phyloP scores from a whole-genome alignment of 2,113 vertebrate species.

The Dromaius novaehollandiae region DNA sequence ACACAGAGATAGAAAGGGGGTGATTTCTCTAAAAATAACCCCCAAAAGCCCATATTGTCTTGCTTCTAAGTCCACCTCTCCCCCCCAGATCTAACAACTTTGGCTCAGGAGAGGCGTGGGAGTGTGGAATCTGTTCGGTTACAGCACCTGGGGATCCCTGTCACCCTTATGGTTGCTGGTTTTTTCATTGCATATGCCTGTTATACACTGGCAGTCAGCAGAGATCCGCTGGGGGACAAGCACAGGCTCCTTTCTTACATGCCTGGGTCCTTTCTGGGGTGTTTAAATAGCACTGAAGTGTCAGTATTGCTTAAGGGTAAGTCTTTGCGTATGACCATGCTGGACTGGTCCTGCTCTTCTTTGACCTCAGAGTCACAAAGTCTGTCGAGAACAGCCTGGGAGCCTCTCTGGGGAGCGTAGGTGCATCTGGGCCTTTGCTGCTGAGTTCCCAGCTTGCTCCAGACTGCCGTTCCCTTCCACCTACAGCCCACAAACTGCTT shows the following conservation, averaged over 20 bases:
- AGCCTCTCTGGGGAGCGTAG: background rate
- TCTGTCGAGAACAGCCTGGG: background rate
- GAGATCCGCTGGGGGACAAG: background rate
- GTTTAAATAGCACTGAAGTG: background rate
- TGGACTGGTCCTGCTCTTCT: background rate
- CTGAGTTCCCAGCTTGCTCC: background rate
- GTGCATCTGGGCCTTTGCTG: background rate
- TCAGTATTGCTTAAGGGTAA: background rate
- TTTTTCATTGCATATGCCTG: background rate
- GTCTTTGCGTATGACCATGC: background rate
- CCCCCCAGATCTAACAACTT: too few relatives aligned
- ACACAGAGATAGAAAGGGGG: background rate
- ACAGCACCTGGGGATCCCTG: background rate
- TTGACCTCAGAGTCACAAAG: background rate
- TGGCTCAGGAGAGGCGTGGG: background rate
- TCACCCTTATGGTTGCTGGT: background rate
- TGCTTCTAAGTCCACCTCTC: background rate
- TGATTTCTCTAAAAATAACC: background rate
- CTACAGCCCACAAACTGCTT: background rate
- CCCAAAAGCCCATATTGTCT: background rate
- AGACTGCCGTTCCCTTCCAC: background rate
- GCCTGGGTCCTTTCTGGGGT: background rate
- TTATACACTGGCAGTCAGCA: background rate
- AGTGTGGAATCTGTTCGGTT: background rate
- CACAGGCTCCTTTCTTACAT: background rate